Evolutionary conservation across 2,888 invertebrate species (phyloP).

Genomic region (Trichopoda pennipes): DNA sequence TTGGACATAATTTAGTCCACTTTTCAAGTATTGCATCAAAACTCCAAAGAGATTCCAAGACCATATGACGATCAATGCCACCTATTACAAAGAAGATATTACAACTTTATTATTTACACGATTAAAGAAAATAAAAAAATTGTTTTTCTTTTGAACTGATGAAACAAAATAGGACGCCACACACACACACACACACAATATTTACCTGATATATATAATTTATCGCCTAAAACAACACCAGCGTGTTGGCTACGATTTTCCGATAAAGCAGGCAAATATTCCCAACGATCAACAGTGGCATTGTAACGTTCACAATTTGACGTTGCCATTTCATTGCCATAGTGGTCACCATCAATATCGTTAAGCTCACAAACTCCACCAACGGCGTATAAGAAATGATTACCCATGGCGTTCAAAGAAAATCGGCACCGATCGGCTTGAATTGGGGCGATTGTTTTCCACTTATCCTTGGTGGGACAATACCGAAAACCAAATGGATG

Average conservation of each 20-base stretch:
- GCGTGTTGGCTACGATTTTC: slow-evolving; percentile 84
- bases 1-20: slow-evolving; percentile 83
- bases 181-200: too few relatives aligned
- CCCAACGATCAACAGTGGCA: slow-evolving; percentile 83
- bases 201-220: slow-evolving; percentile 79
- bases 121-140: too few relatives aligned
- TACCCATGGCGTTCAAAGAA: slow-evolving; percentile 83
- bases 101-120: too few relatives aligned
- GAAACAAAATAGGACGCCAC: too few relatives aligned
- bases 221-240: slow-evolving; percentile 80
- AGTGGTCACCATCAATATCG: slow-evolving; percentile 80
- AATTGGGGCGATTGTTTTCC: slow-evolving; percentile 87
- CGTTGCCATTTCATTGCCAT: slow-evolving; percentile 76
- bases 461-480: slow-evolving; percentile 84
- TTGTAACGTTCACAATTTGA: slow-evolving; percentile 84
- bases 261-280: slow-evolving; percentile 82
- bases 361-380: slow-evolving; percentile 85
- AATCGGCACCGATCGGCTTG: slow-evolving; percentile 85
- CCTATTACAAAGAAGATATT: slow-evolving; percentile 70
- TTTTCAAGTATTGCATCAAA: slow-evolving; percentile 82
- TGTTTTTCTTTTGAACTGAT: too few relatives aligned
- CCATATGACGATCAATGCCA: slow-evolving; percentile 79
- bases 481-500: slow-evolving; percentile 88
- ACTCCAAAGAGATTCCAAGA: slow-evolving; percentile 82
- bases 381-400: slow-evolving; percentile 83